Base-by-base conservation (phyloP, 37 sponge, comb jelly and placozoan species). In the Mnemiopsis leidyi region DNA sequence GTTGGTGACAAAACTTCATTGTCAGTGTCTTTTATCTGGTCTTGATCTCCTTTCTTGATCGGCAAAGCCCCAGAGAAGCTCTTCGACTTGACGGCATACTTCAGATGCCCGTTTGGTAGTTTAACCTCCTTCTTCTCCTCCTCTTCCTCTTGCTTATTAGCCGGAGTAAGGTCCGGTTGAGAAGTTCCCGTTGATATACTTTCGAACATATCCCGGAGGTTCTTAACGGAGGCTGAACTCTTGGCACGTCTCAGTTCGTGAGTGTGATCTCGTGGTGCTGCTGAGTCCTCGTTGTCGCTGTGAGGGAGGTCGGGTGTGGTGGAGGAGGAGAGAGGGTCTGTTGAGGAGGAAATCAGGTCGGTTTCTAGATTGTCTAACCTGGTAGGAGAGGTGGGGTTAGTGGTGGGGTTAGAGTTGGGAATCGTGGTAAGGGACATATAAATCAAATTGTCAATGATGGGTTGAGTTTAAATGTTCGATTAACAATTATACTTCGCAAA, bases 161-260 rank as follows among this genome's bases (percentile, higher is more conserved):
- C 23, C 0, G 82, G 38, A 30, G 9, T 37, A 35, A 30, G 38
- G 3, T 23, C 31, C 1, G 90, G 48, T 25, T 23, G 38, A 1
- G 90, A 85, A 2, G 79, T 77, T 16, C 79, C 79, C 79, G 79
- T 77, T 28, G 90, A 85, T 16, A 85, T 85, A 21, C 61, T 85
- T 29, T 85, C 90, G 48, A 85, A 85, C 28, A 85, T 20, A 38
- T 85, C 90, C 61, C 90, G 39, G 25, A 85, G 61, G 48, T 23
- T 40, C 7, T 61, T 35, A 29, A 85, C 90, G 2, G 38, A 36
- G 48, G 61, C 61, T 28, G 61, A 40, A 29, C 90, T 85, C 29
- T 85, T 85, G 1, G 90, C 90, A 61, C 90, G 90, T 28, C 90
- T 35, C 24, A 85, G 61, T 28, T 85, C 61, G 79, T 77, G 79